These are phyloP conservation scores for Synanceia verrucosa DNA, from an alignment of 2,797 vertebrate species.

Conservation along the genomic window DNA sequence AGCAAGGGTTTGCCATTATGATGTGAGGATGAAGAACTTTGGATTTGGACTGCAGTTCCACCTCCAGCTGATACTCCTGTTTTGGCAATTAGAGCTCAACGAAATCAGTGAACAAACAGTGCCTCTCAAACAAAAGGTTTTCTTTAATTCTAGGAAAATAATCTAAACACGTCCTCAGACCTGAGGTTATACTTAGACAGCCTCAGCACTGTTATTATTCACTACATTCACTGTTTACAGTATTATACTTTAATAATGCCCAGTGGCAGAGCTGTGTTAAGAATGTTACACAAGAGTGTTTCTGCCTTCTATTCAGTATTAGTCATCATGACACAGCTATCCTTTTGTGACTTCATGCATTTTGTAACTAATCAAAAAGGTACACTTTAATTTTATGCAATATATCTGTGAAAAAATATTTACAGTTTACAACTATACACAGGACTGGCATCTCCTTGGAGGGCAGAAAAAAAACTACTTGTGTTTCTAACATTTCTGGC, in stretches of 20 bases:
- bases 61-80: neutral
- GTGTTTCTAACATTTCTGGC: constrained; percentile 19
- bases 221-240: constrained; percentile 14
- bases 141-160: neutral
- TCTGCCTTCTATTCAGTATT: neutral
- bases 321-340: neutral
- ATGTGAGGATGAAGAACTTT: constrained; percentile 36
- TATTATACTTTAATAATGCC: constrained; percentile 1
- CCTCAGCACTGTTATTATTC: constrained; percentile 3
- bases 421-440: neutral
- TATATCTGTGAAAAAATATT: neutral
- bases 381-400: neutral
- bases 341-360: neutral
- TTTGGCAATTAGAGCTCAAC: neutral
- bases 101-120: neutral
- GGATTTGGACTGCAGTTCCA: constrained; percentile 23
- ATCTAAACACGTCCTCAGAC: neutral
- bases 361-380: neutral
- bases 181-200: neutral
- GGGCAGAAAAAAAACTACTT: neutral
- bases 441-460: neutral
- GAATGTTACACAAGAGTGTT: constrained; percentile 4
- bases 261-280: constrained; percentile 7
- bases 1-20: constrained; percentile 45
- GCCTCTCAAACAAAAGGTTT: neutral